Percentiles rank a stretch among this genome's conserved stretches.
These are phyloP conservation scores for Phataginus tetradactyla DNA, from an alignment of 2,797 vertebrate species.

Conservation along the genomic window DNA sequence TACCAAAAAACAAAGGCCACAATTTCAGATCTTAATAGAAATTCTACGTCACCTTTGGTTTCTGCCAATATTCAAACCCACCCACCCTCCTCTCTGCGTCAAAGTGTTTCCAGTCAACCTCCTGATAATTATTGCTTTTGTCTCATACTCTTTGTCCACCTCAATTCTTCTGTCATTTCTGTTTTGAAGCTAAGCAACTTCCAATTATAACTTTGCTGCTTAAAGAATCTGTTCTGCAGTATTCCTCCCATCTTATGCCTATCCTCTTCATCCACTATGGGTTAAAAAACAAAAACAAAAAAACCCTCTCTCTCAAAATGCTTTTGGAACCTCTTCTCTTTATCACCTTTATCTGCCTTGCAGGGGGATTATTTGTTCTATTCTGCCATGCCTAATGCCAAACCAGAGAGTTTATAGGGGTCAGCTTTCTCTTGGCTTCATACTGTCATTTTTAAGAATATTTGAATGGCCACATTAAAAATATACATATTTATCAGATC, in stretches of 20 bases:
- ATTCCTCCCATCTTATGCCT: not conserved
- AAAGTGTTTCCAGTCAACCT: not conserved
- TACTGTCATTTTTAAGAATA: not conserved
- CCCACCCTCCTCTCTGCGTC: not conserved
- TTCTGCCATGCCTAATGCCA: not conserved
- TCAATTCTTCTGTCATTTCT: not conserved
- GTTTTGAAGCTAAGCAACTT: not conserved
- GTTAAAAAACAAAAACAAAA: not conserved
- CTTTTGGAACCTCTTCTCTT: not conserved
- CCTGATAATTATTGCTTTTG: not conserved
- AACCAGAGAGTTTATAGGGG: not conserved
- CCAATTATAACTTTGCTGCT: not conserved
- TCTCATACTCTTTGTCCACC: not conserved
- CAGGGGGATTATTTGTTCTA: not conserved
- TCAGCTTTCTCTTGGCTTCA: not conserved
- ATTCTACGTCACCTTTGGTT: not conserved
- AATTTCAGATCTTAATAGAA: not conserved
- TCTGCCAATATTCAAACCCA: not conserved
- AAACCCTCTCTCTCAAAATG: not conserved
- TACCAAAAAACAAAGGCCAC: not conserved
- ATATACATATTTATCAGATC: not conserved
- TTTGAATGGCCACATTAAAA: not conserved
- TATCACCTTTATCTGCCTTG: not conserved
- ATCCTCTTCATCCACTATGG: not conserved
- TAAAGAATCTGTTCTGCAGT: not conserved